Evolutionary conservation across 2,113 vertebrate species (phyloP), one percentile per base, ranked within the genome.

Genomic region (Lethenteron reissneri): DNA sequence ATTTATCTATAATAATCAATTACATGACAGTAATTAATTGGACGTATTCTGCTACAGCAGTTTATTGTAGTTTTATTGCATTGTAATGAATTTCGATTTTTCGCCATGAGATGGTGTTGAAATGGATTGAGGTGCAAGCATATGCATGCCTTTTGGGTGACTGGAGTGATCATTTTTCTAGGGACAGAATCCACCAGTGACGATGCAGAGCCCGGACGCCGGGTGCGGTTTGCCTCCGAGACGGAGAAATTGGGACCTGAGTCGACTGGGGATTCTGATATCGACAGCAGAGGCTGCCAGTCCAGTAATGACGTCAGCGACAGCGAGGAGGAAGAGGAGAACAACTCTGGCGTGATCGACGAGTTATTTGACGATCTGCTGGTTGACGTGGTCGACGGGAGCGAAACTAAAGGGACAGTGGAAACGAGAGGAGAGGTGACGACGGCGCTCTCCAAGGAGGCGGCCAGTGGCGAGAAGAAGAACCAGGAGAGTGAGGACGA

Each of bases 331-430:
- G 79, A 83, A 11, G 78, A 86, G 58, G 78, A 86, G 58, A 82
- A 90, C 72, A 89, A 84, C 80, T 95, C 88, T 1, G 85, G 82
- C 17, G 84, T 97, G 9, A 97, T 97, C 77, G 88, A 81, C 58
- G 82, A 86, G 68, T 83, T 96, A 64, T 96, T 99, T 77, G 85
- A 87, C 56, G 84, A 82, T 19, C 79, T 85, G 70, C 80, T 94
- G 76, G 81, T 82, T 62, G 77, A 88, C 75, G 84, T 82, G 17
- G 79, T 83, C 21, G 82, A 83, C 41, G 74, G 75, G 10, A 79
- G 80, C 80, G 76, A 81, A 77, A 70, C 81, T 75, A 41, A 41
- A 41, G 41, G 41, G 74, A 72, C 77, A 73, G 78, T 75, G 71
- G 79, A 79, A 70, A 76, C 77, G 70, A 81, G 78, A 77, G 80